A percentile compares a stretch with the other conserved stretches of the same genome.
These are phyloP conservation scores for Dioctria rufipes DNA, from an alignment of 2,888 invertebrate genomes.

Conservation along the genomic window DNA sequence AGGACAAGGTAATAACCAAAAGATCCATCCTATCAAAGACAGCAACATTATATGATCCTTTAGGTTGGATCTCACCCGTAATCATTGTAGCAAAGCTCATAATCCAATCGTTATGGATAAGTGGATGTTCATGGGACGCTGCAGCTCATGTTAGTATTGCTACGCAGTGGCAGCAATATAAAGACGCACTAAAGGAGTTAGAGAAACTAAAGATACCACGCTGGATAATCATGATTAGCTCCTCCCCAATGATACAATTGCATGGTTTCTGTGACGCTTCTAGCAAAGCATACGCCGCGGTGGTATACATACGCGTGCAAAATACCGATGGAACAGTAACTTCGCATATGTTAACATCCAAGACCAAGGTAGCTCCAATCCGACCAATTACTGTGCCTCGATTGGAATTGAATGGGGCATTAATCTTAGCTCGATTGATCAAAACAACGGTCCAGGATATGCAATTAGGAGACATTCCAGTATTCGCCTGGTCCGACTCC, in stretches of 20 bases:
- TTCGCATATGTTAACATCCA: background rate
- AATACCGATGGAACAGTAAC: background rate
- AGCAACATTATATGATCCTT: background rate
- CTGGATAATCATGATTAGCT: background rate
- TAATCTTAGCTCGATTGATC: background rate
- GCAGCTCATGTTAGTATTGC: background rate
- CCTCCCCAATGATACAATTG: background rate
- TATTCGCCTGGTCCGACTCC: background rate
- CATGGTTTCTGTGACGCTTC: background rate
- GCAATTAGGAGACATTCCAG: background rate
- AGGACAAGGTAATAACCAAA: background rate
- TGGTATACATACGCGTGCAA: background rate
- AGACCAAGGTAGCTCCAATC: too few species aligned
- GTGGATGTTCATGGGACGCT: background rate
- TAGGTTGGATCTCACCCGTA: background rate
- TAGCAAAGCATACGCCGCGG: background rate
- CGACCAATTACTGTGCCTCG: background rate
- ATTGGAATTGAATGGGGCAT: background rate
- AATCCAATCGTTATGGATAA: background rate
- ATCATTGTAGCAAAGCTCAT: background rate
- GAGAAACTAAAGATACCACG: background rate
- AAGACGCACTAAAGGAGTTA: background rate
- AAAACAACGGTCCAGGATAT: background rate
- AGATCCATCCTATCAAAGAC: background rate
- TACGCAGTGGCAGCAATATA: background rate